Evolutionary conservation across 92 coral and sea anemone species (phyloP), one percentile per base, ranked within the genome.

Genomic region (Porites evermanni): DNA sequence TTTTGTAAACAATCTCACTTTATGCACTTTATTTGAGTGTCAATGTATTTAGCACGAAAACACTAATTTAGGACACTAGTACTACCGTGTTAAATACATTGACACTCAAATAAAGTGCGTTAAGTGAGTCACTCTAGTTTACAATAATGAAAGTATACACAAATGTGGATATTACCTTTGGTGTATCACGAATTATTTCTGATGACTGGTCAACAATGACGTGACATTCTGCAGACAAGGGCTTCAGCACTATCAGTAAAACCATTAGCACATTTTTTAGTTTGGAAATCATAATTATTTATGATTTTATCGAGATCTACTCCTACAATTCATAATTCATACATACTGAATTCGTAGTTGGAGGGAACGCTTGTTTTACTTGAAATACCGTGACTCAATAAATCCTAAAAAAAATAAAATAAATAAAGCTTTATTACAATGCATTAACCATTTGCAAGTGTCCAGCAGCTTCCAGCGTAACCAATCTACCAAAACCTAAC

Each of bases 151-250:
- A 38, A 38, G 47, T 4, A 38, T 38, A 38, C 47, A 38, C 47
- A 38, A 38, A 38, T 52, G 1, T 17, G 24, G 6, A 18, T 1
- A 51, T 11, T 87, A 97, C 99, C 98, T 97, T 97, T 23, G 99
- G 99, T 17, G 92, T 90, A 87, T 95, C 92, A 80, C 83, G 74
- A 21, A 84, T 91, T 20, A 97, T 75, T 9, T 87, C 91, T 73
- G 98, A 80, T 58, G 94, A 89, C 78, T 97, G 99, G 75, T 97
- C 99, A 92, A 95, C 86, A 50, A 91, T 90, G 6, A 97, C 96
- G 53, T 92, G 98, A 19, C 97, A 94, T 82, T 97, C 99, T 10
- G 95, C 97, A 66, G 98, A 97, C 81, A 97, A 88, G 2, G 99
- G 99, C 88, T 88, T 94, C 77, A 97, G 79, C 67, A 97, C 99